A percentile compares a stretch with the other conserved stretches of the same genome.
These are phyloP conservation scores for Scaptodrosophila lebanonensis DNA, from an alignment of 1,140 invertebrate genomes.

Conservation along the genomic window DNA sequence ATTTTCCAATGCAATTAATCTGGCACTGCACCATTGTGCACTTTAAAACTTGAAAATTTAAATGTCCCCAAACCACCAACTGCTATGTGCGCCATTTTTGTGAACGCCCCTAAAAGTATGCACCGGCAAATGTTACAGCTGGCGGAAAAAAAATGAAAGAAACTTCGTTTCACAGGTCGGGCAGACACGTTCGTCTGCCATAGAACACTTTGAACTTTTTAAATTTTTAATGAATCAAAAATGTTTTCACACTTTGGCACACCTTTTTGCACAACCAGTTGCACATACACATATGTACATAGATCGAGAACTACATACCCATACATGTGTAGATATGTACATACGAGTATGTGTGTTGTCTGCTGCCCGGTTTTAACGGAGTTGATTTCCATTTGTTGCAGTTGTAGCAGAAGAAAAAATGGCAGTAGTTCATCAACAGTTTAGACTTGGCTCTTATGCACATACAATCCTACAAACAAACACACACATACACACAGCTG, in stretches of 20 bases:
- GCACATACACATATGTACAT: no score
- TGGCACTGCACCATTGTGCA: no score
- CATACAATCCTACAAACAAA: constrained; percentile 28
- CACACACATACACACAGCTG: background rate
- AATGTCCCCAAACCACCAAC: no score
- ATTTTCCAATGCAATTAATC: no score
- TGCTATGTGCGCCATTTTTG: background rate
- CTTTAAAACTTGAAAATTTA: background rate
- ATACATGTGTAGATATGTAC: constrained; percentile 11
- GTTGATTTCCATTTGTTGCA: constrained; percentile 57
- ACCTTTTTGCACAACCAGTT: constrained; percentile 29
- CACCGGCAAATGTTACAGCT: constrained; percentile 7
- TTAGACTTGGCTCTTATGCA: constrained; percentile 12
- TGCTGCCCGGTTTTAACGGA: constrained; percentile 17
- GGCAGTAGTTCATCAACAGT: constrained; percentile 25
- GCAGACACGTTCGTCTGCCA: constrained; percentile 32
- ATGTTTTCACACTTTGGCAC: constrained; percentile 70
- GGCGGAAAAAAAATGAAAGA: constrained; percentile 11
- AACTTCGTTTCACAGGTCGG: constrained; percentile 13
- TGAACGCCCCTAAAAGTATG: constrained; percentile 13
- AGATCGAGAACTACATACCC: no score
- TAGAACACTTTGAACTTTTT: constrained; percentile 76
- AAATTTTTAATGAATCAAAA: constrained; percentile 76
- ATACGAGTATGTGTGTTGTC: background rate
- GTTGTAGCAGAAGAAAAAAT: constrained; percentile 26